A percentile compares a stretch with the other conserved stretches of the same genome.
Conservation (phyloP, 2,113 vertebrate genomes). For the Microtus richardsoni region DNA sequence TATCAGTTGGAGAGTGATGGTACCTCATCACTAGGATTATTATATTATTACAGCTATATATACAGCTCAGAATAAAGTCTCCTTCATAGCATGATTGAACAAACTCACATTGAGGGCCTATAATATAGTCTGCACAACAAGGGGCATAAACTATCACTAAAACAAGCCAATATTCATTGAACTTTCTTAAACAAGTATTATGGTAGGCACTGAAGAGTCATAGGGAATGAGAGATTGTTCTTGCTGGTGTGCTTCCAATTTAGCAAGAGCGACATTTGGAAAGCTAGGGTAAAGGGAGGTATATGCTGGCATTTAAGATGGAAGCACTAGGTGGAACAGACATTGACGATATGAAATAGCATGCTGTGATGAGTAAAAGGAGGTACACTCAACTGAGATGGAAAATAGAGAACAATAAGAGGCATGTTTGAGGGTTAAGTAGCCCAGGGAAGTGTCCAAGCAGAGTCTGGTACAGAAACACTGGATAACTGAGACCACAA, state of each 20-base stretch:
- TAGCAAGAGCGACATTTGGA: slow-evolving; percentile 25
- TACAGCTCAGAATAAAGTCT: slow-evolving; percentile 18
- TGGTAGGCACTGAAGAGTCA: slow-evolving; percentile 26
- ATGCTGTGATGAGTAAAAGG: neutral
- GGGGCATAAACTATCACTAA: neutral
- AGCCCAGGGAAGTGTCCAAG: neutral
- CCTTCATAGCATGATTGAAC: slow-evolving; percentile 4
- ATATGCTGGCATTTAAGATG: slow-evolving; percentile 20
- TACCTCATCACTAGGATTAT: neutral
- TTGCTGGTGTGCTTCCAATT: slow-evolving; percentile 45
- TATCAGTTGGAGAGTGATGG: neutral
- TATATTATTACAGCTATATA: neutral
- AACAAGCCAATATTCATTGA: slow-evolving; percentile 50
- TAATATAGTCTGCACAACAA: neutral
- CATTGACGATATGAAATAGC: neutral
- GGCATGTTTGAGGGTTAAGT: neutral
- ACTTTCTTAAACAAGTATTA: slow-evolving; percentile 32
- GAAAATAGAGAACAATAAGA: neutral
- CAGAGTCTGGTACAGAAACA: neutral
- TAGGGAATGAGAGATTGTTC: slow-evolving; percentile 40
- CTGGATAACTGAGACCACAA: slow-evolving; percentile 5
- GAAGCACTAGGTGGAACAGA: slow-evolving; percentile 1
- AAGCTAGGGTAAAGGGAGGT: neutral
- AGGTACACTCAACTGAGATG: slow-evolving; percentile 22
- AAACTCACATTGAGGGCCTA: slow-evolving; percentile 32